Evolutionary conservation across 2,888 invertebrate species (phyloP).

Genomic region (Drosophila merina): DNA sequence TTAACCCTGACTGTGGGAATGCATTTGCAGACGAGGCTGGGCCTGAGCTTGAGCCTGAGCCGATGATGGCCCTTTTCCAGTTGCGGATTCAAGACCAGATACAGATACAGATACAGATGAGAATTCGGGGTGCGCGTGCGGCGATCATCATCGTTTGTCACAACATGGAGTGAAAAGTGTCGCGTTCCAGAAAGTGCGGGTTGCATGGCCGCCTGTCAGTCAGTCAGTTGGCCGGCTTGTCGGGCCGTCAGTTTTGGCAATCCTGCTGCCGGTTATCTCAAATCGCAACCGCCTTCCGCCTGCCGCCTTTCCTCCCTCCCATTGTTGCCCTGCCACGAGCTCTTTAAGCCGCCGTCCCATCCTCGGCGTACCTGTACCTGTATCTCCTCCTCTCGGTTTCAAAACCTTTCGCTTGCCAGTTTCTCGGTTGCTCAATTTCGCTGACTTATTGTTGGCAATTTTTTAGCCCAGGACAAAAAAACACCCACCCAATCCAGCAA

Average conservation of each 20-base stretch:
- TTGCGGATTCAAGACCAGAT: background rate
- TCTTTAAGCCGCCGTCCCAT: constrained; percentile 35
- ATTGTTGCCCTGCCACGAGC: constrained; percentile 41
- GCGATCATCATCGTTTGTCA: constrained; percentile 32
- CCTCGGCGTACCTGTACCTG: constrained; percentile 19
- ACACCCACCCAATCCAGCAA: background rate
- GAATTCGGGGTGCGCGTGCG: constrained; percentile 10
- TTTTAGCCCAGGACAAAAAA: constrained; percentile 42
- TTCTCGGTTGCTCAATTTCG: constrained; percentile 62
- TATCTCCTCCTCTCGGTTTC: background rate
- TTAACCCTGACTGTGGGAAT: background rate
- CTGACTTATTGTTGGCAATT: constrained; percentile 72
- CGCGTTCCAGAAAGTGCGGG: constrained; percentile 27
- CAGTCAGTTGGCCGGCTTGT: background rate
- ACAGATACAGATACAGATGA: background rate
- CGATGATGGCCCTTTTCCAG: background rate
- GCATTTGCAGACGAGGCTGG: constrained; percentile 1
- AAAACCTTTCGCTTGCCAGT: background rate
- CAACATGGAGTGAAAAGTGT: constrained; percentile 15
- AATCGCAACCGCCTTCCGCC: constrained; percentile 48
- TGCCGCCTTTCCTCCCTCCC: constrained; percentile 37
- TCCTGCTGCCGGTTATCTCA: constrained; percentile 49
- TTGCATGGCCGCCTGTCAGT: constrained; percentile 1
- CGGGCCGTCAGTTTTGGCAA: background rate
- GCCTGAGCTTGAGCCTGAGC: background rate